These are phyloP conservation scores for Clarias macrocephalus DNA, from an alignment of 2,113 vertebrate species.

Conservation along the genomic window DNA sequence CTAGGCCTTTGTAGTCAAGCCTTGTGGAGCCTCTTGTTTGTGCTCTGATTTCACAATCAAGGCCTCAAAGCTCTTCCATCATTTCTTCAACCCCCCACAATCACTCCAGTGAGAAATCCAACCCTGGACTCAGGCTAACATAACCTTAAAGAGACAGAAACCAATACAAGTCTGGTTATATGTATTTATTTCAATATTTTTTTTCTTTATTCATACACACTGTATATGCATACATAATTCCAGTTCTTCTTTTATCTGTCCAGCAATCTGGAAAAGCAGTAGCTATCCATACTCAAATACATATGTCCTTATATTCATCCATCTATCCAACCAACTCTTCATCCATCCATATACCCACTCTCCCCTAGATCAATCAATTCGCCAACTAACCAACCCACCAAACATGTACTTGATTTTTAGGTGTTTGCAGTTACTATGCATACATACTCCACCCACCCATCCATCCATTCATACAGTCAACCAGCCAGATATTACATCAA, in stretches of 20 bases:
- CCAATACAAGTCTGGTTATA: background rate
- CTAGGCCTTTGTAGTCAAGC: slow-evolving; percentile 10
- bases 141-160: background rate
- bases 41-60: slow-evolving; percentile 57
- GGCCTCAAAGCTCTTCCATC: slow-evolving; percentile 29
- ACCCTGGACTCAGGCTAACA: background rate
- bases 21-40: slow-evolving; percentile 38
- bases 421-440: background rate
- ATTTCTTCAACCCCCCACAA: slow-evolving; percentile 13
- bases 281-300: background rate
- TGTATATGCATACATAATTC: background rate
- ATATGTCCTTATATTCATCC: background rate
- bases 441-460: background rate
- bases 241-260: background rate
- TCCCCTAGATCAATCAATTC: background rate
- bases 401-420: background rate
- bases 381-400: background rate
- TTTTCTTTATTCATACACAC: background rate
- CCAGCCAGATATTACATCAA: too few species aligned
- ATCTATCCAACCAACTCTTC: background rate
- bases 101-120: background rate
- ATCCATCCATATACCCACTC: background rate
- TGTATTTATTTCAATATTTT: background rate
- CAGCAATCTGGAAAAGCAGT: background rate
- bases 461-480: background rate